Conservation (phyloP, 2,888 invertebrate species). For the Microplitis deprimator region DNA sequence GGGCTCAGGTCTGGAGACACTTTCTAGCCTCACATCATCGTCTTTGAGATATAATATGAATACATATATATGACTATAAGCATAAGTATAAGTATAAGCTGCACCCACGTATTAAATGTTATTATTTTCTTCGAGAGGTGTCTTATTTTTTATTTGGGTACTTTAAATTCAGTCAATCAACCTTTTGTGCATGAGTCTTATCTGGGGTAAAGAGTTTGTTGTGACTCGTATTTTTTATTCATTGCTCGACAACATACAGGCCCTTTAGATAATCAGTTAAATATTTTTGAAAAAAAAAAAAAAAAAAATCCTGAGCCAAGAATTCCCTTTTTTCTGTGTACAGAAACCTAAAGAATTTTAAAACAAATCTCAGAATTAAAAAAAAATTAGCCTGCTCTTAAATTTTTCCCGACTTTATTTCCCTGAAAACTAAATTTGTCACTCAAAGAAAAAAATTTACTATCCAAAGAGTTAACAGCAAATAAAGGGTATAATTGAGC, state of each 20-base stretch:
- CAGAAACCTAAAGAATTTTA: too few relatives aligned
- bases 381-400: too few relatives aligned
- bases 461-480: not conserved
- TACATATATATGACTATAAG: not conserved
- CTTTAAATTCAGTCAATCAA: slow-evolving; percentile 1
- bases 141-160: not conserved
- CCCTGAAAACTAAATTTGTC: too few relatives aligned
- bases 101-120: not conserved
- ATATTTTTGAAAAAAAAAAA: too few relatives aligned
- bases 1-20: slow-evolving; percentile 60
- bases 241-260: too few relatives aligned
- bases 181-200: not conserved
- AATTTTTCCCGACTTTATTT: too few relatives aligned
- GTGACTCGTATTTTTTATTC: too few relatives aligned
- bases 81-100: not conserved
- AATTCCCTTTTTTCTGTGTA: too few relatives aligned
- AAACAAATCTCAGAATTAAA: too few relatives aligned
- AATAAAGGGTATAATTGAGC: not conserved
- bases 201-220: not conserved
- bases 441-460: not conserved
- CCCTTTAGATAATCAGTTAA: too few relatives aligned
- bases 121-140: not conserved
- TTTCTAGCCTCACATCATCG: slow-evolving; percentile 59
- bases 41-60: not conserved
- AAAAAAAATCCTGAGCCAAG: too few relatives aligned